These are phyloP conservation scores for Diploptera punctata DNA, from an alignment of 2,888 invertebrate genomes.

Conservation along the genomic window DNA sequence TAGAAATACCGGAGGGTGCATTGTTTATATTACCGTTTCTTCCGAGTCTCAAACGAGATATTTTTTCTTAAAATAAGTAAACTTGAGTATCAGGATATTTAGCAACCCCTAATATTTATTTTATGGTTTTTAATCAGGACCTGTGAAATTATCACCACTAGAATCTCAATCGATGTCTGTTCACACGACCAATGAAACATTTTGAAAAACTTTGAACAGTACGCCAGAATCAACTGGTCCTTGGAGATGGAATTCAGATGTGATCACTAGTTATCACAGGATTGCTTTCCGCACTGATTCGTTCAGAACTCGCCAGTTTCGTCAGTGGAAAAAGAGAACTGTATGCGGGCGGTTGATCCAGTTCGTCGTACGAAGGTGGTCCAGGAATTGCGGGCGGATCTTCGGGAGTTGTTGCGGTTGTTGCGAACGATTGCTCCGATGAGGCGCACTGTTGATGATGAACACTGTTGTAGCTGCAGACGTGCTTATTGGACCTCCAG, in stretches of 20 bases:
- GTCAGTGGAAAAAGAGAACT: conserved; percentile 29
- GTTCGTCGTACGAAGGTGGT: conserved; percentile 41
- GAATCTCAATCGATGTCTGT: too few species aligned
- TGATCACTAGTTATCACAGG: not conserved
- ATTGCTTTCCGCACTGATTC: not conserved
- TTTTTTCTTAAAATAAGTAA: too few species aligned
- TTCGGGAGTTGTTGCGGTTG: not conserved
- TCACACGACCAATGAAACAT: too few species aligned
- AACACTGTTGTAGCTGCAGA: conserved; percentile 50
- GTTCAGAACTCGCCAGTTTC: not conserved
- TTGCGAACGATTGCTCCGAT: conserved; percentile 46
- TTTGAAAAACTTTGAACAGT: too few species aligned
- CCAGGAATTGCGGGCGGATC: conserved; percentile 42
- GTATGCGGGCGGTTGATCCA: conserved; percentile 36
- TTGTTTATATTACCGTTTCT: too few species aligned
- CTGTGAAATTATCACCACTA: too few species aligned
- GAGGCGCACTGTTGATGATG: conserved; percentile 48
- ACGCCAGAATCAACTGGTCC: too few species aligned
- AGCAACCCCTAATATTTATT: too few species aligned
- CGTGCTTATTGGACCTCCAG: conserved; percentile 37
- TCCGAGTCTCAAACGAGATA: too few species aligned
- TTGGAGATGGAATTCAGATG: not conserved
- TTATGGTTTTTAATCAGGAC: too few species aligned
- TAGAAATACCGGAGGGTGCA: too few species aligned
- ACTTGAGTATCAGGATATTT: too few species aligned